Evolutionary conservation across 2,888 invertebrate species (phyloP).

Genomic region (Psylliodes chrysocephalus): DNA sequence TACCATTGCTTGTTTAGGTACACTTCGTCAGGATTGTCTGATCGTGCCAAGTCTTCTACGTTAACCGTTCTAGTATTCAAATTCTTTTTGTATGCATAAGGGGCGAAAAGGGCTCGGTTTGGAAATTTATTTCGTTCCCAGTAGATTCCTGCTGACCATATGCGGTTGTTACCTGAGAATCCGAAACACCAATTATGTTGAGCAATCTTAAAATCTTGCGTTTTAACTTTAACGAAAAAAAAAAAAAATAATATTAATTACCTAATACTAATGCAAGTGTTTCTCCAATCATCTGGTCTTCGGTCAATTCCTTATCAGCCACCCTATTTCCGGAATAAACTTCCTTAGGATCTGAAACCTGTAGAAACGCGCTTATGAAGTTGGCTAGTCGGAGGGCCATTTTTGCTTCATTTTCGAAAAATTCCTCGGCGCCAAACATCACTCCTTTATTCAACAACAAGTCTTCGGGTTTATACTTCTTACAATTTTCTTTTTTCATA

Average conservation of each 20-base stretch:
- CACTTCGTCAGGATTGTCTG: conserved; percentile 80
- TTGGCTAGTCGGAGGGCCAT: conserved; percentile 96
- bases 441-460: conserved; percentile 87
- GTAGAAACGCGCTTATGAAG: conserved; percentile 94
- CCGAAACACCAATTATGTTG: too few relatives aligned
- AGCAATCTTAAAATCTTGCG: too few relatives aligned
- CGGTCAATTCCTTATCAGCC: conserved; percentile 87
- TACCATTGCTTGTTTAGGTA: conserved; percentile 90
- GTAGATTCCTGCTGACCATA: conserved; percentile 91
- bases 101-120: conserved; percentile 91
- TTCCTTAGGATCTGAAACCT: conserved; percentile 89
- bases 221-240: too few relatives aligned
- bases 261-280: conserved; percentile 88
- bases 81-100: conserved; percentile 88
- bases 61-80: conserved; percentile 86
- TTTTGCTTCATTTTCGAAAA: conserved; percentile 94
- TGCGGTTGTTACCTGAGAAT: conserved; percentile 88
- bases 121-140: conserved; percentile 97
- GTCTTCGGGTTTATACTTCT: conserved; percentile 64
- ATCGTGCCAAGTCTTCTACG: conserved; percentile 86
- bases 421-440: conserved; percentile 85
- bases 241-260: conserved; percentile 11
- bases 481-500: conserved; percentile 70
- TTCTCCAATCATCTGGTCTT: conserved; percentile 97
- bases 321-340: conserved; percentile 91